These are phyloP conservation scores for Xiphophorus birchmanni DNA, from an alignment of 2,797 vertebrate genomes.

Conservation along the genomic window DNA sequence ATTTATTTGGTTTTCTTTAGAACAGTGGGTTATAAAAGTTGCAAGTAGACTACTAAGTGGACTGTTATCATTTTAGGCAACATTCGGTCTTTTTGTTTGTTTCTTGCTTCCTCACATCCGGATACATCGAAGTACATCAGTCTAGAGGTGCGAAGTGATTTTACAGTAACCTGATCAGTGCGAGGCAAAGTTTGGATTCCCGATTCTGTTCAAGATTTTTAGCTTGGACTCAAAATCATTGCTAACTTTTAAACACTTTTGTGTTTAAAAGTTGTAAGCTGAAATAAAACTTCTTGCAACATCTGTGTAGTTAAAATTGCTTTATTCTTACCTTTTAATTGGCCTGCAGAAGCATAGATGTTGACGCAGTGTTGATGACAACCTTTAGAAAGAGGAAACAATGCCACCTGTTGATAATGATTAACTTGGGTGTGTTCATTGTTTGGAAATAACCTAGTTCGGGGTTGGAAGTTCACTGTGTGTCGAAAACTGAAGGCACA, in stretches of 20 bases:
- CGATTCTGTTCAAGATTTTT: neutral
- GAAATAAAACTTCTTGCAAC: neutral
- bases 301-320: neutral
- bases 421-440: conserved; percentile 60
- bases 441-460: conserved; percentile 22
- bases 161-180: neutral
- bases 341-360: neutral
- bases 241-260: neutral
- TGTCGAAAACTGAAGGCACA: neutral
- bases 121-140: neutral
- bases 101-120: neutral
- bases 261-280: neutral
- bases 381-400: conserved; percentile 45
- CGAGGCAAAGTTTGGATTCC: neutral
- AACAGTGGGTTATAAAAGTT: neutral
- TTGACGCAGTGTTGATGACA: conserved; percentile 14
- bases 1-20: neutral
- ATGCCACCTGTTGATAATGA: conserved; percentile 51
- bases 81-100: neutral
- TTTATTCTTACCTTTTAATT: neutral
- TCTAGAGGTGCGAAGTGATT: neutral
- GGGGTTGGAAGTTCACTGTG: conserved; percentile 3
- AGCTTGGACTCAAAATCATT: neutral
- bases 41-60: neutral
- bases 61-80: neutral